A percentile compares a stretch with the other conserved stretches of the same genome.
Conservation (phyloP, 2,888 invertebrate genomes). For the Andrena fulva region DNA sequence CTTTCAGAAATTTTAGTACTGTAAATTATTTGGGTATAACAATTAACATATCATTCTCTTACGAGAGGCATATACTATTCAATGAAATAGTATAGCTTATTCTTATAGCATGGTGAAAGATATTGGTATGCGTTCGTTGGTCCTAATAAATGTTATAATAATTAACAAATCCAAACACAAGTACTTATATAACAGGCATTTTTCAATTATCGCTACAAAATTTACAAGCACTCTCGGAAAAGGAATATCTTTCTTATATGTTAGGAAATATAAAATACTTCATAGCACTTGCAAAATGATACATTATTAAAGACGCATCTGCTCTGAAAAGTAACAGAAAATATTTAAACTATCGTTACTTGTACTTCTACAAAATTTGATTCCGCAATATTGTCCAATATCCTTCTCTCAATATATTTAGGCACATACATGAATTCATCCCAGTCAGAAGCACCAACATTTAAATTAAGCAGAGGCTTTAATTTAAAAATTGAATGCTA, state of each 20-base stretch:
- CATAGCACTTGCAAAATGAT: background rate
- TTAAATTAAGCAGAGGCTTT: conserved; percentile 46
- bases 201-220: background rate
- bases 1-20: conserved; percentile 40
- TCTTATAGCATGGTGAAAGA: conserved; percentile 14
- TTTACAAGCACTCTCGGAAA: background rate
- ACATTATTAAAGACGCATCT: background rate
- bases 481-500: conserved; percentile 65
- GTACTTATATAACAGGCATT: background rate
- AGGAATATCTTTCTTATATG: background rate
- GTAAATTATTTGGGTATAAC: conserved; percentile 40
- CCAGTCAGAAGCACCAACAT: conserved; percentile 21
- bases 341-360: conserved; percentile 2
- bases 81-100: conserved; percentile 9
- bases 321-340: conserved; percentile 7
- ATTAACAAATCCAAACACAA: conserved; percentile 7
- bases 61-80: background rate
- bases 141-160: conserved; percentile 5
- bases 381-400: background rate
- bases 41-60: conserved; percentile 41
- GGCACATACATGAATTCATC: conserved; percentile 10
- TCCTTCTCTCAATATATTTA: conserved; percentile 17
- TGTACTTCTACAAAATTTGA: background rate
- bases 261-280: background rate
- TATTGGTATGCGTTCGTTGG: conserved; percentile 29